These are phyloP conservation scores for Musca domestica DNA, from an alignment of 1,140 invertebrate species.

Conservation along the genomic window DNA sequence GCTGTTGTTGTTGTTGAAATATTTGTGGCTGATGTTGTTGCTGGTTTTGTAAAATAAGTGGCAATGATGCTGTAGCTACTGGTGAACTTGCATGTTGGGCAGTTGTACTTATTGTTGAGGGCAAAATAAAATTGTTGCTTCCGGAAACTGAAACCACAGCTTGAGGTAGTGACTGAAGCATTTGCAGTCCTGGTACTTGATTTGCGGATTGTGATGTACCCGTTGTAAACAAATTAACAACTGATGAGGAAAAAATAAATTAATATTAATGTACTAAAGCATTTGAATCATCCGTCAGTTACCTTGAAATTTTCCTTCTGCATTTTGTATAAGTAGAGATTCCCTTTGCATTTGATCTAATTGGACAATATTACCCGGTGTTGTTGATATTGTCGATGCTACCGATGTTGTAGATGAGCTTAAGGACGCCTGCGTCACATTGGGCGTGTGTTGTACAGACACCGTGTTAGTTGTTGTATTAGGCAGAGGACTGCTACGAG, in stretches of 20 bases:
- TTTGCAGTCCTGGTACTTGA: slow-evolving; percentile 11
- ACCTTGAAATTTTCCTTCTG: slow-evolving; percentile 44
- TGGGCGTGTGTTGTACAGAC: not conserved
- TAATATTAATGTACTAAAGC: not conserved
- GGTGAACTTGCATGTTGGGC: not conserved
- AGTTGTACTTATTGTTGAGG: not conserved
- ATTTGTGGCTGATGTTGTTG: slow-evolving; percentile 19
- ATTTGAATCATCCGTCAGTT: slow-evolving; percentile 6
- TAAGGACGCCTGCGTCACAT: slow-evolving; percentile 6
- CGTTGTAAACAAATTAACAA: slow-evolving; percentile 28
- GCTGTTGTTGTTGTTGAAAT: slow-evolving; percentile 11
- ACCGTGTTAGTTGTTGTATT: not conserved
- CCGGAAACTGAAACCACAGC: slow-evolving; percentile 13
- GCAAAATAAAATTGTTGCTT: not conserved
- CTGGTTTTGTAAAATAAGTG: not conserved
- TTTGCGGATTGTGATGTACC: slow-evolving; percentile 8
- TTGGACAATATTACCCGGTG: slow-evolving; percentile 21
- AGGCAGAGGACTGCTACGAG: not conserved
- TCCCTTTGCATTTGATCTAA: slow-evolving; percentile 25
- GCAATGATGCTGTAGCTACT: slow-evolving; percentile 4
- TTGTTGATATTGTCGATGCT: not conserved
- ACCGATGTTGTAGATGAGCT: not conserved
- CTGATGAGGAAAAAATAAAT: slow-evolving; percentile 16
- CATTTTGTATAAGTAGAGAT: slow-evolving; percentile 41
- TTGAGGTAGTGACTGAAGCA: slow-evolving; percentile 23